Conservation (phyloP, 2,113 vertebrate genomes). For the Corvus moneduloides region DNA sequence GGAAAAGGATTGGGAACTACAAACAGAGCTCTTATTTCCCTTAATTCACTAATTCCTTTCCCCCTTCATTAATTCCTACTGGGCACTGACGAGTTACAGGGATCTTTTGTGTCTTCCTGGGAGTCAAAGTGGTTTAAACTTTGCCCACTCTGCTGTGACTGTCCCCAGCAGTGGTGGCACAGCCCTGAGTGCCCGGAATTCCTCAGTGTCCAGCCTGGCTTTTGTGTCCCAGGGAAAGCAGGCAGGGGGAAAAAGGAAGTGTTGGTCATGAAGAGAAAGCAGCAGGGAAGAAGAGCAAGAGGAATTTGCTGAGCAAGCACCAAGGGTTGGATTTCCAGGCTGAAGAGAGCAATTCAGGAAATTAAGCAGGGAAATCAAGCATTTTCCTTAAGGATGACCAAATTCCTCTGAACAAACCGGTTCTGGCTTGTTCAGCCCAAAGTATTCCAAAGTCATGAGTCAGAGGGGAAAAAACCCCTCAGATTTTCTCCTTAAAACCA, state of each 20-base stretch:
- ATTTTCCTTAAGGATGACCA: constrained; percentile 7
- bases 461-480: not conserved
- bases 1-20: not conserved
- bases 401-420: not conserved
- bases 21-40: not conserved
- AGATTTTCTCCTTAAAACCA: not conserved
- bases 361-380: not conserved
- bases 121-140: not conserved
- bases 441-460: not conserved
- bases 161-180: not conserved
- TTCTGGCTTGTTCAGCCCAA: not conserved
- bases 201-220: constrained; percentile 2
- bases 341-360: constrained; percentile 19
- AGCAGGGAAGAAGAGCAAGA: not conserved
- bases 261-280: not conserved
- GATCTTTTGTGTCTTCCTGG: not conserved
- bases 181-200: not conserved
- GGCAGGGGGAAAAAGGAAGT: constrained; percentile 3
- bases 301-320: constrained; percentile 22
- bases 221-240: constrained; percentile 52
- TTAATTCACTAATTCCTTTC: not conserved
- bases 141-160: not conserved
- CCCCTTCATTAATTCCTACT: not conserved
- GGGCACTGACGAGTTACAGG: not conserved
- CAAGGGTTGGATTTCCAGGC: not conserved